A percentile compares a stretch with the other conserved stretches of the same genome.
phyloP scores from a whole-genome alignment of 2,797 vertebrate species.

The Columba guinea region DNA sequence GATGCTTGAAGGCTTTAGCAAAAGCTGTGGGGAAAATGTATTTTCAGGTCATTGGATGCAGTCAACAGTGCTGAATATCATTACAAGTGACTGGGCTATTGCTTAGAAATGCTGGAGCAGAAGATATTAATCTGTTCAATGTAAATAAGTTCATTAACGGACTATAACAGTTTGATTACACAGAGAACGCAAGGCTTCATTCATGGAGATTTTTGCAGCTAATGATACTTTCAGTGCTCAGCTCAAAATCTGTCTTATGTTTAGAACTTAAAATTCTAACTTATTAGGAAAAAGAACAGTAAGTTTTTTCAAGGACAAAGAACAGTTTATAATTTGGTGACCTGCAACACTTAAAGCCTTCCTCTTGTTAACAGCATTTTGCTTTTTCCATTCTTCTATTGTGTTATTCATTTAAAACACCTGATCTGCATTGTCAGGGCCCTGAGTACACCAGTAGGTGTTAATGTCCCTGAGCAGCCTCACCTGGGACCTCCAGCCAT shows the following conservation, averaged over 20 bases:
- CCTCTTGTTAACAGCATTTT: neutral
- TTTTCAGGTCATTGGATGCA: slow-evolving; percentile 4
- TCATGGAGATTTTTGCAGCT: neutral
- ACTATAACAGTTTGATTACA: neutral
- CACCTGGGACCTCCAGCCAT: neutral
- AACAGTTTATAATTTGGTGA: neutral
- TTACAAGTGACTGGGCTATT: neutral
- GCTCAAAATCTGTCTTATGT: neutral
- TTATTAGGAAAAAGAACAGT: neutral
- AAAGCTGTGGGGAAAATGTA: neutral
- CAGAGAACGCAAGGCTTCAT: neutral
- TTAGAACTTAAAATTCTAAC: neutral
- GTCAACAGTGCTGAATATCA: neutral
- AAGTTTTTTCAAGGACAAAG: neutral
- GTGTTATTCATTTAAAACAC: rapidly evolving
- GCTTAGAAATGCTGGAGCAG: neutral
- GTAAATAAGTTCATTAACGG: neutral
- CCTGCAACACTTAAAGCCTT: neutral
- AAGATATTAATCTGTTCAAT: neutral
- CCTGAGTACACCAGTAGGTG: neutral
- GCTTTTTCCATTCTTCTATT: neutral
- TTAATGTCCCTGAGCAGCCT: neutral
- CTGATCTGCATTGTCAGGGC: neutral
- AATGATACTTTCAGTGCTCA: neutral
- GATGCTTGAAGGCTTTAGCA: neutral